Base-by-base conservation (phyloP, 2,888 invertebrate species). In the Patella ulyssiponensis region DNA sequence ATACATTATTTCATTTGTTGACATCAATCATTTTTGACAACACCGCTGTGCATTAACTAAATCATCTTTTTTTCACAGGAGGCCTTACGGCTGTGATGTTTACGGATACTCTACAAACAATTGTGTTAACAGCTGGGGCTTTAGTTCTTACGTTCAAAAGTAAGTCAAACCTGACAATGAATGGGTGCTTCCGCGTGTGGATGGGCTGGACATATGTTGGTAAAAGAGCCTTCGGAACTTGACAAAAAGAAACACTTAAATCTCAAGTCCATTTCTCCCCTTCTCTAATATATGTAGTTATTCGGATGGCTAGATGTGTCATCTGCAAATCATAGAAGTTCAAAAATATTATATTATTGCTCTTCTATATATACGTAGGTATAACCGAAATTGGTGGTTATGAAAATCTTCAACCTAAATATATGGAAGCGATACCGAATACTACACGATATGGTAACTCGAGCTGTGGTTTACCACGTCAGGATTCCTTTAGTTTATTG, bases 41-140 rank as follows among this genome's bases (percentile, higher is more conserved):
- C 27, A 27, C 3, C 3, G 27, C 3, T 2, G 27, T 27, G n/a
- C 7, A 1, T n/a, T n/a, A 14, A 9, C 15, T 58, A 14, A 5
- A 56, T 74, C 33, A n/a, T 53, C 0, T 20, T 54, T 23, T 9
- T 71, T 71, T 73, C 12, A 2, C 73, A 78, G 81, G 81, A 53
- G 81, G 81, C 0, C 77, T 81, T 27, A 80, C 80, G 4, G 80
- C 81, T 53, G 81, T 81, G n/a, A 77, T 81, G n/a, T 80, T 77
- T 75, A 80, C 81, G 11, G 81, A 81, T 77, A 80, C 80, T 17
- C 73, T 80, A n/a, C 81, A 81, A 77, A 77, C 80, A 17, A 23
- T 78, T 15, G 75, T 81, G 9, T 56, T 81, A 71, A 75, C 71
- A 3, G 75, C 69, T 4, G 81, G 81, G 0, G 76, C 78, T n/a